Conservation (phyloP, 2,888 invertebrate species). For the Siphonodentalium dalli region DNA sequence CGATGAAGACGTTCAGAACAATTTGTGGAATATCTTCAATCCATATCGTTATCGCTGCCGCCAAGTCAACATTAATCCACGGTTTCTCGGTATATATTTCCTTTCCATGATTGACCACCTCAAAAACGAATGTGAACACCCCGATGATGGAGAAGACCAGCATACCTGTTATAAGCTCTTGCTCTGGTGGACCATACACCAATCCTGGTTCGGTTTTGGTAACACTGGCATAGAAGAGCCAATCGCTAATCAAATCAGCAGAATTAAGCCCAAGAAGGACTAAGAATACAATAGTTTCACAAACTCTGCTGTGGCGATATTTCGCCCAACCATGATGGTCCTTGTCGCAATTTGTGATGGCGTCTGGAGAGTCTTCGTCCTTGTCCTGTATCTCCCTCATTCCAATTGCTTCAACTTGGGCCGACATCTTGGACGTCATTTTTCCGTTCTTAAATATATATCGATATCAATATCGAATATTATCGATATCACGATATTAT, state of each 20-base stretch:
- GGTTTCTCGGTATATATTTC: constrained; percentile 34
- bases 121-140: constrained; percentile 36
- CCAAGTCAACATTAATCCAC: constrained; percentile 35
- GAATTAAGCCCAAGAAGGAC: constrained; percentile 35
- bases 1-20: constrained; percentile 39
- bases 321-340: no score
- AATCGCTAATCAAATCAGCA: constrained; percentile 40
- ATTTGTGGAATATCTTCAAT: constrained; percentile 44
- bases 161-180: constrained; percentile 21
- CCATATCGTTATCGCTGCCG: constrained; percentile 37
- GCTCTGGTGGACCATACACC: constrained; percentile 41
- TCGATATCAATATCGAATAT: no score
- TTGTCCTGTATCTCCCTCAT: no score
- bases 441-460: no score
- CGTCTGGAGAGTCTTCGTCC: no score
- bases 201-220: constrained; percentile 32
- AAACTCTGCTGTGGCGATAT: no score
- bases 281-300: constrained; percentile 36
- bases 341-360: no score
- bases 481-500: no score
- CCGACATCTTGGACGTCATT: no score
- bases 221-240: constrained; percentile 39
- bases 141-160: constrained; percentile 39
- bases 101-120: constrained; percentile 32
- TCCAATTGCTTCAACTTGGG: no score